A percentile compares a stretch with the other conserved stretches of the same genome.
These are phyloP conservation scores for Saturnia pavonia DNA, from an alignment of 2,888 invertebrate genomes.

Conservation along the genomic window DNA sequence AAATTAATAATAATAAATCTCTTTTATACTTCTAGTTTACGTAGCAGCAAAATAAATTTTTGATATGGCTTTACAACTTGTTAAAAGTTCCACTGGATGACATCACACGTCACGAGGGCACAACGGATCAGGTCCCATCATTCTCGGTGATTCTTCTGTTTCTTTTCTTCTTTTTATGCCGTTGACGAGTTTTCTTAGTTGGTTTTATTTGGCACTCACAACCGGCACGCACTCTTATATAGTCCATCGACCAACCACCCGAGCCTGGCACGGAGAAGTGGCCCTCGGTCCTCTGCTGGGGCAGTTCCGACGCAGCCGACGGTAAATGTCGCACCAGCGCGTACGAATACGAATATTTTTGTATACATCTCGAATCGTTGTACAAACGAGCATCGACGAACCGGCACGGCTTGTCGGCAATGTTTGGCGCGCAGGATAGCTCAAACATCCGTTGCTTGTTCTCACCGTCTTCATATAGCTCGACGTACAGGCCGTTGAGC, in stretches of 20 bases:
- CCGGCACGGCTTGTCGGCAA: slow-evolving; percentile 87
- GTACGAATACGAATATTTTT: slow-evolving; percentile 92
- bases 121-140: slow-evolving; percentile 65
- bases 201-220: slow-evolving; percentile 91
- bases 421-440: slow-evolving; percentile 87
- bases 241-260: slow-evolving; percentile 89
- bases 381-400: slow-evolving; percentile 87
- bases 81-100: slow-evolving; percentile 61
- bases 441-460: slow-evolving; percentile 89
- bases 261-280: slow-evolving; percentile 78
- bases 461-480: slow-evolving; percentile 87
- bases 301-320: slow-evolving; percentile 67
- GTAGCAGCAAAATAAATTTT: not conserved
- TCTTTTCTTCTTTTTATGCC: slow-evolving; percentile 64
- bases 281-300: slow-evolving; percentile 63
- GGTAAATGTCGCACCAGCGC: slow-evolving; percentile 86
- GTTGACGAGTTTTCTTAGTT: slow-evolving; percentile 66
- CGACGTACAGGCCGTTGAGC: slow-evolving; percentile 86
- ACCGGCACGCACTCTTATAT: slow-evolving; percentile 90
- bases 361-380: slow-evolving; percentile 89
- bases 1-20: slow-evolving; percentile 7
- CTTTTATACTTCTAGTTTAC: not conserved
- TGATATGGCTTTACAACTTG: slow-evolving; percentile 27
- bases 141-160: slow-evolving; percentile 60
- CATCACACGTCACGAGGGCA: slow-evolving; percentile 44